Evolutionary conservation across 2,113 vertebrate species (phyloP), one percentile per base, ranked within the genome.

Genomic region (Myrmecophaga tridactyla): DNA sequence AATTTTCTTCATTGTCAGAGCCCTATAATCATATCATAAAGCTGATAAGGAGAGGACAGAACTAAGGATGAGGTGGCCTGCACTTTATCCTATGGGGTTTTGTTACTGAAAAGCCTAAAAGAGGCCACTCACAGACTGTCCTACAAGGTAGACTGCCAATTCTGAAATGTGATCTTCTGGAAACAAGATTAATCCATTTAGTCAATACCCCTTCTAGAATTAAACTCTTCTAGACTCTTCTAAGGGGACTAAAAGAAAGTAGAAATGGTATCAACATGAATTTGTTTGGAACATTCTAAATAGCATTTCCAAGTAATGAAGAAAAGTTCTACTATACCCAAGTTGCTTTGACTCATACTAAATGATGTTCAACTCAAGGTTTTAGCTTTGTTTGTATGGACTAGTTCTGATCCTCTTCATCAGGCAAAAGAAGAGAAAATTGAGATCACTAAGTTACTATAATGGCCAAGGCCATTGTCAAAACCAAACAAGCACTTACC

Each of bases 201-300:
- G 9, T 86, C 83, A 65, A 62, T 39, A 86, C 63, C 31, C 48
- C 23, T 94, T 83, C 48, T 48, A 48, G 17, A 20, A 6, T 31
- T 77, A 48, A 17, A 77, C 29, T 77, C 46, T 51, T 34, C 34
- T 48, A 13, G 43, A 77, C 29, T 77, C 46, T 51, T 34, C 34
- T 48, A 13, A 36, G 60, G 46, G 39, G 6, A n/a, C 34, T 65
- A 12, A 78, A n/a, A 88, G 29, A 58, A 63, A 43, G n/a, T n/a
- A n/a, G 85, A 86, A 80, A 90, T 67, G 63, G 34, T 58, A 76
- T 48, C 46, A 72, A 89, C 31, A 43, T 92, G 11, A 81, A 58
- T 83, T 39, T 56, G 93, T 81, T 41, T 65, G 65, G 60, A 94
- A 87, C 77, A 46, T 76, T 89, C 25, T 89, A 87, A 89, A 63